Evolutionary conservation across 37 sponge, comb jelly and placozoan species (phyloP), one percentile per base, ranked within the genome.

Genomic region (Crambe crambe): DNA sequence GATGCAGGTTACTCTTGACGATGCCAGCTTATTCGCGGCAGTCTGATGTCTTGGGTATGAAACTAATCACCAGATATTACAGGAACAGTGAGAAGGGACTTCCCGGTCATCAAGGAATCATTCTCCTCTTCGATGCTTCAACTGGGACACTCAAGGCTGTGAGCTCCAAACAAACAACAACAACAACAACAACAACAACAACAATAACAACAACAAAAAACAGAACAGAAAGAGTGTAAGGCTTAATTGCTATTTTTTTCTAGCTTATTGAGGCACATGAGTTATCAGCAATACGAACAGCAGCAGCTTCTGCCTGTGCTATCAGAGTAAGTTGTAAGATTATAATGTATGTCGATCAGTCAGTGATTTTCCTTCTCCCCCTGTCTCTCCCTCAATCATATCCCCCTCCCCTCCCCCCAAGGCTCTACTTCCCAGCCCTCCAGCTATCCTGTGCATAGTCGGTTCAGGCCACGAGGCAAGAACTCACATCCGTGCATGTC

Each of bases 281-380:
- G 10, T 80, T 98, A 26, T 96, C 99, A 42, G 72, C 43, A 30
- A 73, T 94, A 74, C 85, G 99, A 32, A 98, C 99, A 23, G 99
- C 99, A 35, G 95, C 97, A 18, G 94, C 87, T 27, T 91, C 94
- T 68, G 99, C 96, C 66, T 85, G 94, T 68, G 99, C 96, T 51
- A 64, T 80, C 61, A 98, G 77, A 80, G 92, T 91, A 74, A 37
- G n/a, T n/a, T n/a, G n/a, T n/a, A n/a, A n/a, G n/a, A n/a, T n/a
- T n/a, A n/a, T n/a, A n/a, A n/a, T n/a, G n/a, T n/a, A n/a, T n/a
- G n/a, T n/a, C n/a, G 9, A 12, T 59, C 44, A 60, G 5, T 68
- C 36, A 32, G 0, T 37, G n/a, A n/a, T n/a, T n/a, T n/a, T n/a
- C n/a, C n/a, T n/a, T n/a, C n/a, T n/a, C n/a, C n/a, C n/a, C n/a